These are phyloP conservation scores for Hydrozoanthus tunicans DNA, from an alignment of 64 coral and sea anemone genomes.

Conservation along the genomic window DNA sequence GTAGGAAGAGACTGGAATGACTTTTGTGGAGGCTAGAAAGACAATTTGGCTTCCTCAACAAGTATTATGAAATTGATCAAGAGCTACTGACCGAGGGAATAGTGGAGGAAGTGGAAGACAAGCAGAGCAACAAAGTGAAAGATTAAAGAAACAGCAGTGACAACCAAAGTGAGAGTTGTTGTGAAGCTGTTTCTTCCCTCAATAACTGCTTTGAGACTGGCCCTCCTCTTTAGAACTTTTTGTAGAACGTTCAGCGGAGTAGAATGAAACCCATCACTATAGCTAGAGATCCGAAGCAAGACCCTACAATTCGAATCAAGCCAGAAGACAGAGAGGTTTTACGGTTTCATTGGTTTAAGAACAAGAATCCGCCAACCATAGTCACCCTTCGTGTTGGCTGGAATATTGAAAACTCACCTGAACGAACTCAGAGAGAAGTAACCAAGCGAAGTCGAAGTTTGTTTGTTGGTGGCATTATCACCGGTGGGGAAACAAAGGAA, in stretches of 20 bases:
- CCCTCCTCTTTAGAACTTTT: neutral
- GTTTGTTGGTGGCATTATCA: neutral
- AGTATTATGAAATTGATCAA: neutral
- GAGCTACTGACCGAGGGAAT: neutral
- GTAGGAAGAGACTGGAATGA: neutral
- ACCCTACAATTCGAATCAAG: neutral
- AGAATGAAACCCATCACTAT: neutral
- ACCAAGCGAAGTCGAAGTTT: neutral
- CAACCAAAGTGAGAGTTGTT: neutral
- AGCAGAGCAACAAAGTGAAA: neutral
- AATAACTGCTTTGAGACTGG: neutral
- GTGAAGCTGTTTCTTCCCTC: neutral
- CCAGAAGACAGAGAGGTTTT: neutral
- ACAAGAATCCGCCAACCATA: neutral
- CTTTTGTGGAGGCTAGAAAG: slow-evolving; percentile 11
- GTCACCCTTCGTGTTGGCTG: neutral
- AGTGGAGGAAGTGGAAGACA: neutral
- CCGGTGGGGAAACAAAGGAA: neutral
- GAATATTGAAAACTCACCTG: neutral
- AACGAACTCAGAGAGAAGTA: neutral
- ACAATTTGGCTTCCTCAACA: neutral
- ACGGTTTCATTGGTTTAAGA: neutral
- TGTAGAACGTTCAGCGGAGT: neutral
- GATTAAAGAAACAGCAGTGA: neutral
- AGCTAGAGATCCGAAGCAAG: neutral